Evolutionary conservation across 2,797 vertebrate species (phyloP).

Genomic region (Sylvilagus floridanus): DNA sequence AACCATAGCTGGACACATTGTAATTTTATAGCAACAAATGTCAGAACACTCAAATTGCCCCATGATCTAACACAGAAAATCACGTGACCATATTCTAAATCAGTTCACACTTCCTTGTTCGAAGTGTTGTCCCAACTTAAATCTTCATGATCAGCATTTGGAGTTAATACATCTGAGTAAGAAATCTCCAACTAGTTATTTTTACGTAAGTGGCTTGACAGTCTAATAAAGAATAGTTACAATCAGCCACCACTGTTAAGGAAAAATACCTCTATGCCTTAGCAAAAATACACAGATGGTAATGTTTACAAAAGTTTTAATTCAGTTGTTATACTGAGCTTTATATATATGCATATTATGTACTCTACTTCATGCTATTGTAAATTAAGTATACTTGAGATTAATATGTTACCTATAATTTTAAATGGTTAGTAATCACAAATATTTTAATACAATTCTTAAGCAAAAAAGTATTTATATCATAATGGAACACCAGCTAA

Average conservation of each 20-base stretch:
- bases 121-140: constrained; percentile 49
- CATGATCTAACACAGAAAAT: constrained; percentile 15
- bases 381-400: constrained; percentile 55
- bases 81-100: not conserved
- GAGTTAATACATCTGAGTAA: constrained; percentile 1
- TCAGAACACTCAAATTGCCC: constrained; percentile 11
- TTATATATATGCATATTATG: not conserved
- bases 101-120: not conserved
- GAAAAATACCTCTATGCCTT: not conserved
- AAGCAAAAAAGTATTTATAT: constrained; percentile 62
- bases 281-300: constrained; percentile 15
- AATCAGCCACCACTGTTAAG: constrained; percentile 1
- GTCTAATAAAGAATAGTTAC: not conserved
- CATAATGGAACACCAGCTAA: constrained; percentile 40
- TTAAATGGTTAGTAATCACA: constrained; percentile 54
- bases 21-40: constrained; percentile 45
- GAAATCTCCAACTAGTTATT: constrained; percentile 41
- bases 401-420: constrained; percentile 49
- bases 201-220: constrained; percentile 20
- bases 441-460: constrained; percentile 56
- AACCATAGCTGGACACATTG: not conserved
- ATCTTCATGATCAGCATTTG: constrained; percentile 44
- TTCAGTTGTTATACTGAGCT: not conserved
- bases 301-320: constrained; percentile 1
- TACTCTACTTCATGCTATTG: constrained; percentile 37